Base-by-base conservation (phyloP, 2,113 vertebrate species). In the Hystrix brachyura region DNA sequence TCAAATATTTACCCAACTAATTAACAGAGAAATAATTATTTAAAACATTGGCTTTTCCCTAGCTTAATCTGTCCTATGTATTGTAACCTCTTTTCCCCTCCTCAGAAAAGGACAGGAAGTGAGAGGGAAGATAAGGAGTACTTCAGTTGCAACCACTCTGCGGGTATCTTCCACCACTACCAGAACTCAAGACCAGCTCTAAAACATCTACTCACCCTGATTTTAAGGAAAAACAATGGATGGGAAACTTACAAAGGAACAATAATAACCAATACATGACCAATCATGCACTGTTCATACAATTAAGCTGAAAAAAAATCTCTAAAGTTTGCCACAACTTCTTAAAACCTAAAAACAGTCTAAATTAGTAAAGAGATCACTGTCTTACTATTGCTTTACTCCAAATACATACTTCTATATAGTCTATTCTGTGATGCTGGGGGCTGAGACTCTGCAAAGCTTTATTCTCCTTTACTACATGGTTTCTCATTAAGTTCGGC, bases 121-220 rank as follows among this genome's bases (percentile, higher is more conserved):
- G 43, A 25, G 67, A 92, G 7, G 11, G 25, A 90, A 90, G 29
- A 55, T 48, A 90, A 90, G 46, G 67, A 76, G 59, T 74, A 62
- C 1, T 90, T 69, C 60, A 19, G 29, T 2, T 83, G 57, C 60
- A 94, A 87, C 19, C 46, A 89, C 46, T 83, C 60, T 80, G 51
- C 65, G 48, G 46, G 13, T 64, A 72, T 78, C 43, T 96, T 48
- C 46, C 23, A 91, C 32, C 8, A 90, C 19, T 48, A 93, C 38
- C 71, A 91, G n/a, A 87, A 91, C 78, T 67, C 8, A 95, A 79
- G 57, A 38, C 76, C 57, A 85, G 38, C 64, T 93, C 34, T 91
- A 95, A 96, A 95, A 94, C 19, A 95, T 83, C 5, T 88, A 87
- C 51, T 91, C 46, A 43, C 48, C n/a, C 71, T 80, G 43, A 88